A percentile compares a stretch with the other conserved stretches of the same genome.
Evolutionary conservation across 1,140 invertebrate species (phyloP).

Genomic region (Cydia strobilella): DNA sequence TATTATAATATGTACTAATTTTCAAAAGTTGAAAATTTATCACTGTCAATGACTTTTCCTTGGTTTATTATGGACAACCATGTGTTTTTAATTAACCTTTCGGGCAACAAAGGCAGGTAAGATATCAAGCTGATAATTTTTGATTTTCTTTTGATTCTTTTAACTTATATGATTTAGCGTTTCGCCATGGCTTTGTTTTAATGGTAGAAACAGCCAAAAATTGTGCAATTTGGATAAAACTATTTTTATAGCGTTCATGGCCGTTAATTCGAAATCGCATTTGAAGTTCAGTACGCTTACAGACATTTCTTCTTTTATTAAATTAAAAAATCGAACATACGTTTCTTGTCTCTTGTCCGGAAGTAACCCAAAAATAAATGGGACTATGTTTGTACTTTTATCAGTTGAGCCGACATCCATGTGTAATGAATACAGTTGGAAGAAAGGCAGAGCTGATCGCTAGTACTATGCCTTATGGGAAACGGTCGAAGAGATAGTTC

Average conservation of each 20-base stretch:
- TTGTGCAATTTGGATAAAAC: no score
- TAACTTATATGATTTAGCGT: not conserved
- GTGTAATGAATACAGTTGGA: slow-evolving; percentile 10
- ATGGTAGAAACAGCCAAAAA: no score
- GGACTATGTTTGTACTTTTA: not conserved
- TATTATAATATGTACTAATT: not conserved
- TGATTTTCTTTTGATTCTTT: not conserved
- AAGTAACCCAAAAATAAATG: not conserved
- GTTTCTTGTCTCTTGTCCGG: not conserved
- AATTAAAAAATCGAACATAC: not conserved
- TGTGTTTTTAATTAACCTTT: no score
- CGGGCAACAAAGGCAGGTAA: no score
- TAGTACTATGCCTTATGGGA: no score
- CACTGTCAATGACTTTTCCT: no score
- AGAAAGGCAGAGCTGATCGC: not conserved
- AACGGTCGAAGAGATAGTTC: no score
- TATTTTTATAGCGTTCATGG: no score
- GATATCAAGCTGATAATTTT: no score
- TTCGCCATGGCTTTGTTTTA: not conserved
- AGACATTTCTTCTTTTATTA: not conserved
- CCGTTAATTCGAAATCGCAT: not conserved
- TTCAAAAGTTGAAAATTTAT: no score
- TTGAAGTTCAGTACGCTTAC: not conserved
- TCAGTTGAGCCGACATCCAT: not conserved
- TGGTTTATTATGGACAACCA: no score